Conservation (phyloP, 2,113 vertebrate species). For the Porphyrio hochstetteri region DNA sequence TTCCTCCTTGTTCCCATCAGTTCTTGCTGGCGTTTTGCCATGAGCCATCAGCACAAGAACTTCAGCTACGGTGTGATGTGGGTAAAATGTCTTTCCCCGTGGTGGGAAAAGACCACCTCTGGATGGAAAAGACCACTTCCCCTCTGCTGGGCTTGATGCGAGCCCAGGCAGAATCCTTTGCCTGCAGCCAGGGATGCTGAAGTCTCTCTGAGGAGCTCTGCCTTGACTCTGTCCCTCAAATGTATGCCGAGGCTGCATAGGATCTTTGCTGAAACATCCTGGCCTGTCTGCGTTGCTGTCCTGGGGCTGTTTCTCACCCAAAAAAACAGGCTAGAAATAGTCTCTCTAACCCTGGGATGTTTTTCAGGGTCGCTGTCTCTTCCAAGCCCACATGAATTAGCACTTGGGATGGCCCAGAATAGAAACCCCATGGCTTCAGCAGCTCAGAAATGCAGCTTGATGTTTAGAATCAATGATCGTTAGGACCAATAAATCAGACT, state of each 20-base stretch:
- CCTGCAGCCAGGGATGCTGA: not conserved
- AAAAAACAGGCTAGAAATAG: not conserved
- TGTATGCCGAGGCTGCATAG: not conserved
- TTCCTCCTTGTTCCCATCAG: not conserved
- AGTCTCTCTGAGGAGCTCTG: not conserved
- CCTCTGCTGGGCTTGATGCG: not conserved
- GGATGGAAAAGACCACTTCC: no score
- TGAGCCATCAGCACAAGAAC: not conserved
- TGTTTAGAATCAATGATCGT: not conserved
- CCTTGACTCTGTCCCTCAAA: not conserved
- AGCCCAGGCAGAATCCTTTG: not conserved
- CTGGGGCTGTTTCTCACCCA: not conserved
- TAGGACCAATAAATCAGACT: not conserved
- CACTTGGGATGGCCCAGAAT: not conserved
- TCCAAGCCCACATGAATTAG: not conserved
- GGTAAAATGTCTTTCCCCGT: not conserved
- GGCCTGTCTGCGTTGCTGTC: not conserved
- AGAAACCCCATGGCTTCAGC: not conserved
- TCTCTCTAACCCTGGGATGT: not conserved
- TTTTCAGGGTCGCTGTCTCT: not conserved
- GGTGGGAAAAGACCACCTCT: not conserved
- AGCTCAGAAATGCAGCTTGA: not conserved
- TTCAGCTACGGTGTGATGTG: not conserved
- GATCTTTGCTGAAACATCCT: not conserved
- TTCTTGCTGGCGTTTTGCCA: not conserved